phyloP scores from a whole-genome alignment of 2,888 invertebrate species.

The Odontothrips loti region DNA sequence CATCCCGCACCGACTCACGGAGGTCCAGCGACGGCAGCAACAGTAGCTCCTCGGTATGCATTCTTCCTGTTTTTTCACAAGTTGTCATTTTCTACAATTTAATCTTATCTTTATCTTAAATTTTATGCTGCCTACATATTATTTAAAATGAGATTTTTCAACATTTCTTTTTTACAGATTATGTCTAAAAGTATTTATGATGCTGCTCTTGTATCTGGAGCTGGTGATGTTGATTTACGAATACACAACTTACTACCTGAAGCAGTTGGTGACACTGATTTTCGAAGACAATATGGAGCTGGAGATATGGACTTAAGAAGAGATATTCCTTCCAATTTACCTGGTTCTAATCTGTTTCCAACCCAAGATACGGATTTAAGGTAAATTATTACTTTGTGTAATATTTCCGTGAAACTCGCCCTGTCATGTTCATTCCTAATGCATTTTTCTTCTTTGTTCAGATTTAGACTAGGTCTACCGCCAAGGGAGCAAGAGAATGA shows the following conservation, averaged over 20 bases:
- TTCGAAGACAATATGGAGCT: not conserved
- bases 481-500: not conserved
- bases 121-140: not conserved
- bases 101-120: no score
- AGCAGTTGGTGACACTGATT: not conserved
- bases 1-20: not conserved
- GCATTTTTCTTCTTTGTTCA: not conserved
- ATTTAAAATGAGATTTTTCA: not conserved
- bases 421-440: not conserved
- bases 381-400: not conserved
- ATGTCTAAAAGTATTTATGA: constrained; percentile 6
- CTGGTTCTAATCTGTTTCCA: not conserved
- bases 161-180: not conserved
- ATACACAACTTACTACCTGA: not conserved
- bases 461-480: not conserved
- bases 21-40: not conserved
- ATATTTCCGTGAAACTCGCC: not conserved
- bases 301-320: constrained; percentile 6
- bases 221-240: constrained; percentile 31
- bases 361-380: not conserved
- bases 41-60: not conserved
- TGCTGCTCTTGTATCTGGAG: not conserved
- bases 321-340: not conserved
- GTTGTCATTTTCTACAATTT: not conserved
- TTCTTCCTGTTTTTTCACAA: not conserved